phyloP scores from a whole-genome alignment of 2,888 invertebrate genomes.

The Pseudoips prasinana region DNA sequence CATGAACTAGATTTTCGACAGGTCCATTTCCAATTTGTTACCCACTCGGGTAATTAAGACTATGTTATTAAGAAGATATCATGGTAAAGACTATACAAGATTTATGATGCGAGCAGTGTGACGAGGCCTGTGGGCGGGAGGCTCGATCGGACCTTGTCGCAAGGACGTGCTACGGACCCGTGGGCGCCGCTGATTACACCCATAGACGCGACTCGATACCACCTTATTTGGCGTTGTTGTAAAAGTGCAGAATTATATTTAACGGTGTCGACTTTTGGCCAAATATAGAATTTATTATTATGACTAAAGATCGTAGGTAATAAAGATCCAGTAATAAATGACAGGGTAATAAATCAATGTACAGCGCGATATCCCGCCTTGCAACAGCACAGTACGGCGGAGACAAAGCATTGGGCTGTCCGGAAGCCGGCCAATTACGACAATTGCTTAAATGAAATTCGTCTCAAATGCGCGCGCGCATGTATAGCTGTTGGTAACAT shows the following conservation, averaged over 20 bases:
- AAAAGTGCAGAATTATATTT: slow-evolving; percentile 29
- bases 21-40: background rate
- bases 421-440: slow-evolving; percentile 77
- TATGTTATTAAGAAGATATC: background rate
- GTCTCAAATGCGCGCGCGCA: slow-evolving; percentile 61
- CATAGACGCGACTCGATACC: slow-evolving; percentile 49
- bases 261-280: slow-evolving; percentile 25
- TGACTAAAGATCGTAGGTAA: slow-evolving; percentile 12
- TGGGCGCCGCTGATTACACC: slow-evolving; percentile 53
- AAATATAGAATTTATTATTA: slow-evolving; percentile 21
- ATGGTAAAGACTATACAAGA: slow-evolving; percentile 13
- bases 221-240: slow-evolving; percentile 55
- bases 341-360: slow-evolving; percentile 13
- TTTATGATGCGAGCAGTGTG: slow-evolving; percentile 25
- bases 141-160: slow-evolving; percentile 70
- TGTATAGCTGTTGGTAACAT: slow-evolving; percentile 45
- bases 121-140: slow-evolving; percentile 58
- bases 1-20: background rate
- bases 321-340: slow-evolving; percentile 4
- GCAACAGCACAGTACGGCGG: slow-evolving; percentile 45
- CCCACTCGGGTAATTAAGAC: background rate
- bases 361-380: slow-evolving; percentile 26
- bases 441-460: slow-evolving; percentile 80
- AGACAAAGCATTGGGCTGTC: slow-evolving; percentile 57
- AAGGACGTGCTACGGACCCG: slow-evolving; percentile 62